Percentiles rank a stretch among this genome's conserved stretches.
phyloP scores from a whole-genome alignment of 1,140 invertebrate genomes.

The Matsumurasca onukii region DNA sequence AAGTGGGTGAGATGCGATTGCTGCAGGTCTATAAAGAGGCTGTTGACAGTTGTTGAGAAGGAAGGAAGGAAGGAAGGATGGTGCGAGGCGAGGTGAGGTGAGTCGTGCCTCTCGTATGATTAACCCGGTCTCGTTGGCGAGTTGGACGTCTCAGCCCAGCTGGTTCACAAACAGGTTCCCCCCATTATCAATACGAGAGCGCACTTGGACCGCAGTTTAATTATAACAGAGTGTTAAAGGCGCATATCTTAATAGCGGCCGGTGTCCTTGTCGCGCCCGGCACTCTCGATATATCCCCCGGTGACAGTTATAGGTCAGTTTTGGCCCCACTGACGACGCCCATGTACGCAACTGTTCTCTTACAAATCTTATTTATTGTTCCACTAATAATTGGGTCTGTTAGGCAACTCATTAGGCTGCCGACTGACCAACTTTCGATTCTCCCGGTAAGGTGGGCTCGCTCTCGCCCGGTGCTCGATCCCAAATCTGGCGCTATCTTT shows the following conservation, averaged over 20 bases:
- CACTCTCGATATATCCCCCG: constrained; percentile 4
- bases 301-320: not conserved
- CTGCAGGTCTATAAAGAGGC: not conserved
- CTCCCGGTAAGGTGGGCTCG: too few relatives aligned
- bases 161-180: constrained; percentile 16
- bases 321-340: not conserved
- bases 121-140: constrained; percentile 1
- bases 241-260: constrained; percentile 24
- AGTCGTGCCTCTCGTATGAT: constrained; percentile 6
- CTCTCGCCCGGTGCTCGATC: too few relatives aligned
- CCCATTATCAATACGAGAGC: constrained; percentile 25
- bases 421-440: too few relatives aligned
- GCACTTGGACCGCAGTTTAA: constrained; percentile 9
- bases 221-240: constrained; percentile 27
- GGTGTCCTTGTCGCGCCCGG: constrained; percentile 12
- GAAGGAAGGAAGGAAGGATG: not conserved
- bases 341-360: too few relatives aligned
- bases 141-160: not conserved
- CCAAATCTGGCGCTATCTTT: too few relatives aligned
- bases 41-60: not conserved
- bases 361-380: too few relatives aligned
- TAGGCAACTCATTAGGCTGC: too few relatives aligned
- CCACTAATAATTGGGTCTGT: too few relatives aligned
- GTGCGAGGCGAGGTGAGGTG: not conserved
- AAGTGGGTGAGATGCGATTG: too few relatives aligned